phyloP scores from a whole-genome alignment of 2,113 vertebrate genomes.

The Naja naja region DNA sequence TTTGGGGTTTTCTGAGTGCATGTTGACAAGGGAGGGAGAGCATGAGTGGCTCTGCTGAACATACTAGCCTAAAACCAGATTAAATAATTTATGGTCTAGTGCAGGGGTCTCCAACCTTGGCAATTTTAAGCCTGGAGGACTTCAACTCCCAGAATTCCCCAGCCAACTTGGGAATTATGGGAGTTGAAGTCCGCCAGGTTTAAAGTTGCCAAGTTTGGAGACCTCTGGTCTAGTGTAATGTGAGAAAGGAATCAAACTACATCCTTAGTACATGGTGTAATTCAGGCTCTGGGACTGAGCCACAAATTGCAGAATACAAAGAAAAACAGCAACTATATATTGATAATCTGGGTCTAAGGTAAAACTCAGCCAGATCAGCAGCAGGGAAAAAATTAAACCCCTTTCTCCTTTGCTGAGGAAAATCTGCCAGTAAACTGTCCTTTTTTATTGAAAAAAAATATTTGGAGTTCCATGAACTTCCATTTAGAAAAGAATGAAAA shows the following conservation, averaged over 20 bases:
- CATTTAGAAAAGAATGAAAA: not conserved
- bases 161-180: no score
- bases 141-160: no score
- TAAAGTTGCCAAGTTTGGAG: no score
- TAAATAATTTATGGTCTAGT: not conserved
- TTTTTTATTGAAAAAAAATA: not conserved
- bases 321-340: not conserved
- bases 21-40: not conserved
- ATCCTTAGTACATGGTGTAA: not conserved
- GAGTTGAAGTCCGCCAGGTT: no score
- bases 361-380: not conserved
- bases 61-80: not conserved
- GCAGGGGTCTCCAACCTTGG: no score
- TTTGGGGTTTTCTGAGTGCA: not conserved
- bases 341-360: not conserved
- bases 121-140: no score
- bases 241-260: not conserved
- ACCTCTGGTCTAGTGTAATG: not conserved
- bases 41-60: not conserved
- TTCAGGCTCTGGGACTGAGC: not conserved
- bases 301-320: not conserved
- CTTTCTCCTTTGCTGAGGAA: not conserved
- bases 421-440: not conserved
- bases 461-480: not conserved
- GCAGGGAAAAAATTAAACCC: not conserved